Base-by-base conservation (phyloP, 2,113 vertebrate species). In the Anolis carolinensis region DNA sequence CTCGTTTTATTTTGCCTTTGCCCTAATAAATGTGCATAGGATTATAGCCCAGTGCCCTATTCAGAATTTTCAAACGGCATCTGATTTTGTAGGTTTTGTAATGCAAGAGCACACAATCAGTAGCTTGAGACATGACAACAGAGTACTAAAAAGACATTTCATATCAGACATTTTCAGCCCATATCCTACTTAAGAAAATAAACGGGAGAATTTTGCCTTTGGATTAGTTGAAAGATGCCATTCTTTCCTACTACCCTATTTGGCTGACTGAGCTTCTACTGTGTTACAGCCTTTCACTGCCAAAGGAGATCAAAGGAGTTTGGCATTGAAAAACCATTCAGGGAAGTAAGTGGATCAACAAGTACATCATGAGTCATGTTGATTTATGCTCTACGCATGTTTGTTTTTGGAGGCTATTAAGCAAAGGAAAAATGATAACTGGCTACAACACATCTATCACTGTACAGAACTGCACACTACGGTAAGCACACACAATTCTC, bases 321-420 rank as follows among this genome's bases (percentile, higher is more conserved):
- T 73, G 78, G 4, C 2, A 1, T 65, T 67, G 62, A 81, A 84
- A 90, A 88, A 88, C 88, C n/a, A 44, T 86, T 71, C 77, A 85
- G 52, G 20, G 82, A 83, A 84, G 70, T 84, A n/a, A 85, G 2
- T 50, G 72, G 82, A 76, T 23, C 65, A 86, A 62, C 11, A 88
- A 88, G 74, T 4, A 89, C 39, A 70, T 86, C 1, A 16, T 83
- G 81, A 92, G 8, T 90, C 83, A 87, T 39, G 6, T 2, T 89
- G 10, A 83, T 86, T 87, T 90, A 79, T 55, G 4, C 79, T 72
- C 84, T 30, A 18, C 63, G 48, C 5, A 1, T 77, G 63, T 89
- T 89, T 88, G 59, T 50, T 87, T 92, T 88, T 89, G 79, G 71
- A 80, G 52, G 3, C 30, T 85, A 44, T 16, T 76, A 84, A 68